Evolutionary conservation across 2,888 invertebrate genomes (phyloP).

Genomic region (Spialia ferax): DNA sequence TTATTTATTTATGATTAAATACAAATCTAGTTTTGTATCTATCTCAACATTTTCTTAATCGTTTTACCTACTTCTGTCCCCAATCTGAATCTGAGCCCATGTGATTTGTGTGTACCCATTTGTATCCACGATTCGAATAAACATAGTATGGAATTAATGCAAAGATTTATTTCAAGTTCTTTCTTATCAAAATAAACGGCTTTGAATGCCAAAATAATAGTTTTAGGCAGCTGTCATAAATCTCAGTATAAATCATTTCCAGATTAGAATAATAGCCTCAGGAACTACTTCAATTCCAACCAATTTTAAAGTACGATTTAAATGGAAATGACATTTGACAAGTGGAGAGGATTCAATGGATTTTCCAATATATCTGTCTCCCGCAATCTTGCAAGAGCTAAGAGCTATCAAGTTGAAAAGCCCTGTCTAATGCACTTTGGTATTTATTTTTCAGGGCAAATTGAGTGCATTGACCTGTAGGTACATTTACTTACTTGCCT

Average conservation of each 20-base stretch:
- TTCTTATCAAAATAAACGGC: background rate
- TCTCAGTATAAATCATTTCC: background rate
- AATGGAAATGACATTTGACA: conserved; percentile 33
- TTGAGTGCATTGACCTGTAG: too few species aligned
- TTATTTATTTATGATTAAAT: too few species aligned
- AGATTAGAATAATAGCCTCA: background rate
- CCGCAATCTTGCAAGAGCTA: conserved; percentile 29
- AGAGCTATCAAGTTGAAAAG: conserved; percentile 17
- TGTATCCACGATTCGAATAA: too few species aligned
- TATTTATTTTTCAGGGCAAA: background rate
- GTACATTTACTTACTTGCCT: too few species aligned
- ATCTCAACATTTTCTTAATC: too few species aligned
- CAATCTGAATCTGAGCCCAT: too few species aligned
- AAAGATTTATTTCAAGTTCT: too few species aligned
- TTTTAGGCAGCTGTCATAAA: background rate
- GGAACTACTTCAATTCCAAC: conserved; percentile 12
- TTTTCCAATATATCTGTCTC: conserved; percentile 30
- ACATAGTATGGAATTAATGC: too few species aligned
- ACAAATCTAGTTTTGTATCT: too few species aligned
- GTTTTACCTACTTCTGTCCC: too few species aligned
- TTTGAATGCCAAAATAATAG: background rate
- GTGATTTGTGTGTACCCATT: too few species aligned
- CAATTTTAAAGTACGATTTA: conserved; percentile 28
- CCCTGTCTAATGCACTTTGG: conserved; percentile 19
- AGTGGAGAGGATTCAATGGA: conserved; percentile 23